Conservation (phyloP, 2,113 vertebrate species). For the Capreolus pygargus region DNA sequence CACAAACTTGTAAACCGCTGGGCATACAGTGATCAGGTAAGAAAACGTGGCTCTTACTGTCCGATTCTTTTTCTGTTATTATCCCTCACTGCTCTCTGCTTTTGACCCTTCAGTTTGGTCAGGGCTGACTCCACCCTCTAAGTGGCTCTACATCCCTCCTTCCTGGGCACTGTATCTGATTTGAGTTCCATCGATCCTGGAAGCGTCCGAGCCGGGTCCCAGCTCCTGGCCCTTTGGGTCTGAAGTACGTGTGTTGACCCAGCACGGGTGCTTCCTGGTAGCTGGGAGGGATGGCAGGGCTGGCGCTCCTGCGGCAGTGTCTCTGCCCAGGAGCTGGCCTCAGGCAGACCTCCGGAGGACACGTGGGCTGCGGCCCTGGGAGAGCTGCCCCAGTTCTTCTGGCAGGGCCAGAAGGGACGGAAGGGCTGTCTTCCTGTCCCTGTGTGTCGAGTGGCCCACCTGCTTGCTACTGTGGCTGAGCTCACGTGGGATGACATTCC, state of each 20-base stretch:
- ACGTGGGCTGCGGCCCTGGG: neutral
- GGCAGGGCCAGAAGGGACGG: neutral
- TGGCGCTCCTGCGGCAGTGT: accelerated
- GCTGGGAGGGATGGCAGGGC: accelerated
- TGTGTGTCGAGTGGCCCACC: neutral
- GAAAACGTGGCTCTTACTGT: neutral
- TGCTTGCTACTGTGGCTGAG: too few species aligned
- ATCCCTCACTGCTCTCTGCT: neutral
- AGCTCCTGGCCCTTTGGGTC: neutral
- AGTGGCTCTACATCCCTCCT: too few species aligned
- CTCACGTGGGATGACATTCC: neutral
- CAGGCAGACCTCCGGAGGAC: neutral
- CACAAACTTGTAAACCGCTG: accelerated
- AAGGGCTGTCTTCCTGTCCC: neutral
- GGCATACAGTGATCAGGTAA: accelerated
- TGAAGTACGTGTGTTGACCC: accelerated
- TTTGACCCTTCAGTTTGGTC: neutral
- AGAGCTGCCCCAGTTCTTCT: neutral
- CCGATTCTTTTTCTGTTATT: accelerated
- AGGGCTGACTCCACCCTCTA: too few species aligned
- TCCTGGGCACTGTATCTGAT: neutral
- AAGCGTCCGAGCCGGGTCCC: neutral
- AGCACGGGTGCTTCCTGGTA: neutral
- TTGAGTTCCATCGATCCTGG: neutral
- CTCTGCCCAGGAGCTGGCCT: neutral